These are phyloP conservation scores for Strigamia transsilvanica DNA, from an alignment of 2,888 invertebrate genomes.

Conservation along the genomic window DNA sequence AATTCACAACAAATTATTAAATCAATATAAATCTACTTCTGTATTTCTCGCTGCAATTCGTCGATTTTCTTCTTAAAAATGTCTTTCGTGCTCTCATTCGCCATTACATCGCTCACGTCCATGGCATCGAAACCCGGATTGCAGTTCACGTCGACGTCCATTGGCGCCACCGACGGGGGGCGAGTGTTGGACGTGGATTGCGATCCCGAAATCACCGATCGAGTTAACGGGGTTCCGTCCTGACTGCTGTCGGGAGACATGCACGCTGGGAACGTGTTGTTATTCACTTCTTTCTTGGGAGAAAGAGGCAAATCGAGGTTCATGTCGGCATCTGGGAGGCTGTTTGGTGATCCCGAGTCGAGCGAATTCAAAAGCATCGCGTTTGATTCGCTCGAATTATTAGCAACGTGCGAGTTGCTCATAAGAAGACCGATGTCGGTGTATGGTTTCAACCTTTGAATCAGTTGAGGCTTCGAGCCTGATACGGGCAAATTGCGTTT, in stretches of 20 bases:
- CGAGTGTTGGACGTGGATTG: conserved; percentile 57
- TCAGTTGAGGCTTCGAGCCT: conserved; percentile 92
- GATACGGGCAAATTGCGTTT: conserved; percentile 93
- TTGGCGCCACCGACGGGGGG: conserved; percentile 62
- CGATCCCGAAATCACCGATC: conserved; percentile 46
- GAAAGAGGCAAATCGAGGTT: conserved; percentile 12
- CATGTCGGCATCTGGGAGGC: conserved; percentile 3
- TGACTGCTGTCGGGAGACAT: conserved; percentile 55
- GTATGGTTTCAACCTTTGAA: conserved; percentile 82
- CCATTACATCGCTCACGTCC: conserved; percentile 56
- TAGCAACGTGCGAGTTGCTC: neutral
- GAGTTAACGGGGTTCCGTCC: conserved; percentile 52
- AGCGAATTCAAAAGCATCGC: conserved; percentile 14
- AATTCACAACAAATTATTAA: neutral
- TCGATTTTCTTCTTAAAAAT: conserved; percentile 84
- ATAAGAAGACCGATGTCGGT: conserved; percentile 60
- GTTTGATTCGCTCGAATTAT: neutral
- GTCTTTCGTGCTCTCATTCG: conserved; percentile 68
- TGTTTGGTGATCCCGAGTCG: conserved; percentile 17
- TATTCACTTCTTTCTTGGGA: conserved; percentile 49
- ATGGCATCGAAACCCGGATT: conserved; percentile 56
- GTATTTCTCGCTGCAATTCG: conserved; percentile 82
- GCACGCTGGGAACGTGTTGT: conserved; percentile 53
- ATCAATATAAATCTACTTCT: conserved; percentile 67
- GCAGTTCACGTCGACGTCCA: conserved; percentile 62